Conservation (phyloP, 1,140 invertebrate species). For the Magallana ariakensis region DNA sequence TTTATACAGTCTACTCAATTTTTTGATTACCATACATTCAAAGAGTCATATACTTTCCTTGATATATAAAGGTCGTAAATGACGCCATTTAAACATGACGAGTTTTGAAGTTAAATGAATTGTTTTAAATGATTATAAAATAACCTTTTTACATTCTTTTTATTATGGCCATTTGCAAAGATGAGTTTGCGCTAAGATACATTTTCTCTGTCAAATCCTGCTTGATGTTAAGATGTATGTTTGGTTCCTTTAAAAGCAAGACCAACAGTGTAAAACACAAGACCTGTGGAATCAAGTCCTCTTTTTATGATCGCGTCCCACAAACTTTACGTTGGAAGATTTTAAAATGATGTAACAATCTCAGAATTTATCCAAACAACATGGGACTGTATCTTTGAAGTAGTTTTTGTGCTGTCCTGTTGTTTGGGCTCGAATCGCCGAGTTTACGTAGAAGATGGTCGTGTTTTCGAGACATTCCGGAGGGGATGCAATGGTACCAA, state of each 20-base stretch:
- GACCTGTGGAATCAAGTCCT: not conserved
- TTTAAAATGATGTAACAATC: slow-evolving; percentile 37
- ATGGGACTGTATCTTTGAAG: slow-evolving; percentile 24
- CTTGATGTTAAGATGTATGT: too few species aligned
- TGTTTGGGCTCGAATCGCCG: not conserved
- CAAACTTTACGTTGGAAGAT: not conserved
- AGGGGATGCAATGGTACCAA: not conserved
- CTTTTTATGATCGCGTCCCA: not conserved
- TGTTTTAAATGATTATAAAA: too few species aligned
- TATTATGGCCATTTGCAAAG: too few species aligned
- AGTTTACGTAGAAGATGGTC: not conserved
- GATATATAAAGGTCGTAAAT: too few species aligned
- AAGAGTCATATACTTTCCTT: too few species aligned
- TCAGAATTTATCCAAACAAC: slow-evolving; percentile 17
- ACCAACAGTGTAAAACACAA: not conserved
- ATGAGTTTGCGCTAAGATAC: too few species aligned
- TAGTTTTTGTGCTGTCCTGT: slow-evolving; percentile 2
- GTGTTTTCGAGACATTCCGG: not conserved
- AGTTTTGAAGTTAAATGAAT: too few species aligned
- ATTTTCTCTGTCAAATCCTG: too few species aligned
- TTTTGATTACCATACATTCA: too few species aligned
- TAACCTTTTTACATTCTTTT: too few species aligned
- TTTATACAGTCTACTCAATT: too few species aligned
- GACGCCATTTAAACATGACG: too few species aligned
- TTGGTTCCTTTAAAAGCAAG: not conserved